These are phyloP conservation scores for Lepidocolaptes lacrymiger DNA, from an alignment of 2,797 vertebrate species.

Conservation along the genomic window DNA sequence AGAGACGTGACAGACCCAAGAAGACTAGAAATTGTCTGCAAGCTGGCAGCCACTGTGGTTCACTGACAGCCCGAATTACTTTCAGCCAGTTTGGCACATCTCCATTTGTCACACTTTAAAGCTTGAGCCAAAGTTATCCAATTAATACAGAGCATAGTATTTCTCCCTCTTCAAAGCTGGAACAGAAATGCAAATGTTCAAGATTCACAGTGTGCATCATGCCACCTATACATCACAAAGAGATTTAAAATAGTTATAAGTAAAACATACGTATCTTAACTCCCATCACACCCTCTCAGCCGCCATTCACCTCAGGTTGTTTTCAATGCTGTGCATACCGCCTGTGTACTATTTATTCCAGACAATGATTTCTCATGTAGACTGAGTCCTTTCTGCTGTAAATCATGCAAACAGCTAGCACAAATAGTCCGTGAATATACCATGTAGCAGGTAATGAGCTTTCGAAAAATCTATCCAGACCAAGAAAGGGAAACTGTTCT, in stretches of 20 bases:
- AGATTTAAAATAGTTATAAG: not conserved
- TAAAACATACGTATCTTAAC: not conserved
- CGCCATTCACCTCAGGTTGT: not conserved
- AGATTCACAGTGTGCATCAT: not conserved
- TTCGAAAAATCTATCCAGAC: constrained; percentile 3
- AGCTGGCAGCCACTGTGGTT: constrained; percentile 71
- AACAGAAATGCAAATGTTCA: constrained; percentile 31
- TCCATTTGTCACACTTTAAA: constrained; percentile 73
- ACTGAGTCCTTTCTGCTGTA: not conserved
- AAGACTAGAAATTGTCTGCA: constrained; percentile 71
- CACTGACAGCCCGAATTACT: constrained; percentile 73
- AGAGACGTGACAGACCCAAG: constrained; percentile 70
- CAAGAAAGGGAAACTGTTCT: not conserved
- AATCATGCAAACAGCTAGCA: constrained; percentile 10
- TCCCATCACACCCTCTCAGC: not conserved
- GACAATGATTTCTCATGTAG: not conserved
- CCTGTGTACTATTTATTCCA: not conserved
- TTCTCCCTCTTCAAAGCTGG: constrained; percentile 25
- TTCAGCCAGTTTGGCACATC: constrained; percentile 73
- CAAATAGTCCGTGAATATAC: not conserved
- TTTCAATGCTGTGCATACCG: not conserved
- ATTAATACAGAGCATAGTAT: constrained; percentile 60
- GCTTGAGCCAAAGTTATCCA: constrained; percentile 62
- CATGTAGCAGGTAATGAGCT: not conserved
- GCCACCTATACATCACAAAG: not conserved